These are phyloP conservation scores for Opisthocomus hoazin DNA, from an alignment of 2,113 vertebrate species.

Conservation along the genomic window DNA sequence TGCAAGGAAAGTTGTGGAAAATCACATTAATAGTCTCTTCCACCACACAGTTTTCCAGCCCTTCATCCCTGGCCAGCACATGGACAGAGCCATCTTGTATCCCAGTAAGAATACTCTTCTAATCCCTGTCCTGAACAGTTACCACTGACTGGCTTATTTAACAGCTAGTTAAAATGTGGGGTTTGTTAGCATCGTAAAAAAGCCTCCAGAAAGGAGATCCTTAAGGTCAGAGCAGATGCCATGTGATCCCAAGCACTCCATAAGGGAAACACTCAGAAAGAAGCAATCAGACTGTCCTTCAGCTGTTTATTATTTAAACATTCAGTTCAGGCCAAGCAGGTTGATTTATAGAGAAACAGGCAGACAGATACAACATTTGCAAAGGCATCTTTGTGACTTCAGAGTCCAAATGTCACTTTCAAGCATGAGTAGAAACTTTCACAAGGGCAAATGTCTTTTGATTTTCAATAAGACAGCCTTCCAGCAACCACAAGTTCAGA, in stretches of 20 bases:
- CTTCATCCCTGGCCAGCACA: conserved; percentile 49
- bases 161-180: conserved; percentile 24
- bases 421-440: not conserved
- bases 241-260: not conserved
- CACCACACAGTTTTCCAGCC: conserved; percentile 40
- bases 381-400: not conserved
- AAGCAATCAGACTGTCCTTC: conserved; percentile 18
- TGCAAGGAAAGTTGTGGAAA: conserved; percentile 61
- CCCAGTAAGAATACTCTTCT: conserved; percentile 24
- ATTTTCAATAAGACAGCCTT: not conserved
- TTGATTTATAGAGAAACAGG: conserved; percentile 11
- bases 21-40: conserved; percentile 61
- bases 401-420: not conserved
- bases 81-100: conserved; percentile 42
- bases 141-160: conserved; percentile 14
- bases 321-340: conserved; percentile 7
- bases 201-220: conserved; percentile 1
- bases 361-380: not conserved
- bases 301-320: conserved; percentile 27
- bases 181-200: conserved; percentile 12
- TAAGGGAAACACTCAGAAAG: not conserved
- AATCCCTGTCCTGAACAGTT: conserved; percentile 19
- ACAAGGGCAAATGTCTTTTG: not conserved
- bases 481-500: not conserved
- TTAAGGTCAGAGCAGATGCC: conserved; percentile 6